phyloP scores from a whole-genome alignment of 2,888 invertebrate species.

The Rhagonycha lutea region DNA sequence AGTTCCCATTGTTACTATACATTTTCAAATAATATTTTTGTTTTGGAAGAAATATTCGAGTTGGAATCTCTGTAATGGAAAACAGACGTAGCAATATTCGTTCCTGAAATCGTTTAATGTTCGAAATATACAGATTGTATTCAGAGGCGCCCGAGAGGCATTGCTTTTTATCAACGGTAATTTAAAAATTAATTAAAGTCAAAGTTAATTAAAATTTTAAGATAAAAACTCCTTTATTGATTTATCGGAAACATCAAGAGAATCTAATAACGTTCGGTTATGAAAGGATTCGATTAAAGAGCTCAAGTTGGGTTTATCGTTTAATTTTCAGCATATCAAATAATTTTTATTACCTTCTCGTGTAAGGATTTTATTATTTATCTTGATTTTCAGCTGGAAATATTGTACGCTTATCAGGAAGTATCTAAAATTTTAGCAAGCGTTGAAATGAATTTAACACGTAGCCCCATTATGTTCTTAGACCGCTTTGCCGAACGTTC shows the following conservation, averaged over 20 bases:
- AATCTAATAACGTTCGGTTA: not conserved
- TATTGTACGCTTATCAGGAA: slow-evolving; percentile 12
- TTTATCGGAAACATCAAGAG: not conserved
- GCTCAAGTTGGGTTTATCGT: not conserved
- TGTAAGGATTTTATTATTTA: not conserved
- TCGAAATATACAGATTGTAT: not conserved
- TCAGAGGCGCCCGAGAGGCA: not conserved
- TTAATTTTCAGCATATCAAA: not conserved
- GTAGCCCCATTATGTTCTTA: slow-evolving; percentile 26
- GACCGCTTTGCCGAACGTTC: slow-evolving; percentile 24
- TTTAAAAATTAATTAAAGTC: not conserved
- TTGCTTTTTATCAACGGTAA: not conserved
- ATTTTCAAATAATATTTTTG: slow-evolving; percentile 16
- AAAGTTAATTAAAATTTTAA: not conserved
- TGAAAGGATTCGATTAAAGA: not conserved
- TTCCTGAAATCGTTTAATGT: not conserved
- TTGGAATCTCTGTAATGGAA: not conserved
- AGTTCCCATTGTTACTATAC: slow-evolving; percentile 20
- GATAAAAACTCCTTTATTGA: not conserved
- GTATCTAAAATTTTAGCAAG: slow-evolving; percentile 13
- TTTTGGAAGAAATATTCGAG: not conserved
- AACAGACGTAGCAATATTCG: not conserved
- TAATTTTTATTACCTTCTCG: not conserved
- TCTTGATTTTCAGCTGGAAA: not conserved
- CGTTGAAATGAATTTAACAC: slow-evolving; percentile 27